Evolutionary conservation across 2,888 invertebrate genomes (phyloP), one percentile per base, ranked within the genome.

Genomic region (Azorinus chamasolen): DNA sequence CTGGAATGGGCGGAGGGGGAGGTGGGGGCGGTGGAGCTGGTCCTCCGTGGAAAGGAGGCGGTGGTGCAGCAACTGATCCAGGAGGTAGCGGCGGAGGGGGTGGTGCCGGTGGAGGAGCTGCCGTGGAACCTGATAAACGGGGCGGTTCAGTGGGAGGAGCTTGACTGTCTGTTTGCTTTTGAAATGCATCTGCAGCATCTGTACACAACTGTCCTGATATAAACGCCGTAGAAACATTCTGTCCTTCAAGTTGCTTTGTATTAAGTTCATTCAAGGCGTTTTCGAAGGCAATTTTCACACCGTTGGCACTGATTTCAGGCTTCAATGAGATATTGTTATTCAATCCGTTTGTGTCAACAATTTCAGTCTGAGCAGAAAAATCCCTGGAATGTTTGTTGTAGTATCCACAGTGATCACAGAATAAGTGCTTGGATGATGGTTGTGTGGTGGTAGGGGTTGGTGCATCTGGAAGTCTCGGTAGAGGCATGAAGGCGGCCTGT

Each of bases 11-110:
- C 12, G 74, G 90, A 90, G 14, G 90, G 86, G 62, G 90, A 86
- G 20, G 88, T 81, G 53, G 90, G 87, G 27, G 61, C 18, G 39
- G 91, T 90, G 53, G 92, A 91, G 46, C 71, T 20, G 41, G 22
- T 18, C 32, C 59, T 50, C 14, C 66, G 69, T 24, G 57, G 68
- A 91, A 90, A 41, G 58, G 45, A 43, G 71, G 68, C 58, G 84
- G 32, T 43, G 45, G 24, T 14, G 48, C 65, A 39, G 58, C 57
- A 18, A 45, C 93, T 93, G 48, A 93, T 94, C 62, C 93, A 95
- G 0, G 94, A 53, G 22, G 76, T 57, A 20, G 94, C 51, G 94
- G 87, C 43, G 89, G 89, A 0, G 88, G 88, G 16, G 89, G 85
- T n/a, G 87, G 81, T 39, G 84, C 79, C 12, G 79, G 58, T 16